A percentile compares a stretch with the other conserved stretches of the same genome.
These are phyloP conservation scores for Psococerastis gibbosa DNA, from an alignment of 2,888 invertebrate species.

Conservation along the genomic window DNA sequence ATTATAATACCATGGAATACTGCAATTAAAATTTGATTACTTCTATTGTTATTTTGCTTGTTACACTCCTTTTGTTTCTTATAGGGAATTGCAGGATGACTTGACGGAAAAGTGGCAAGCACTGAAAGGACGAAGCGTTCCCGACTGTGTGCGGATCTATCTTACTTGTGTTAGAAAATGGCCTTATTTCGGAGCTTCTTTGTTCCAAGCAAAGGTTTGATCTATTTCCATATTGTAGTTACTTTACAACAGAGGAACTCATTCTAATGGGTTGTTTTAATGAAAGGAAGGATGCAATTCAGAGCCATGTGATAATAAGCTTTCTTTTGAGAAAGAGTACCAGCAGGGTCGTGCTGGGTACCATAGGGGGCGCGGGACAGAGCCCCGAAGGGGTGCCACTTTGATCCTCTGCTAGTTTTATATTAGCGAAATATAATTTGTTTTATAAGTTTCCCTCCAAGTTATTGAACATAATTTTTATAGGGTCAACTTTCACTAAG, in stretches of 20 bases:
- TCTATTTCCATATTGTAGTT: constrained; percentile 9
- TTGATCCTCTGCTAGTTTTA: too few species aligned
- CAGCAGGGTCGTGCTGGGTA: too few species aligned
- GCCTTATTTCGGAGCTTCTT: constrained; percentile 85
- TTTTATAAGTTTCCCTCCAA: too few species aligned
- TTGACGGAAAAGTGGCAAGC: constrained; percentile 74
- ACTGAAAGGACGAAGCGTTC: constrained; percentile 61
- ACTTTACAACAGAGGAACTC: background rate
- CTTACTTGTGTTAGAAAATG: constrained; percentile 88
- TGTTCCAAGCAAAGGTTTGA: constrained; percentile 72
- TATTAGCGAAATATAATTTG: too few species aligned
- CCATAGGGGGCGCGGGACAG: too few species aligned
- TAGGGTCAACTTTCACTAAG: too few species aligned
- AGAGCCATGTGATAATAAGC: too few species aligned
- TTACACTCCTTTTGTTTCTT: constrained; percentile 17
- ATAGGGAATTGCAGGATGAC: constrained; percentile 54
- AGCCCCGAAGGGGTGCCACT: too few species aligned
- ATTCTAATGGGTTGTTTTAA: constrained; percentile 2
- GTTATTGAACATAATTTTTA: too few species aligned
- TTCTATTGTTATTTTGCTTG: too few species aligned
- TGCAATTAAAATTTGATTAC: too few species aligned
- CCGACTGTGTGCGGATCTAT: constrained; percentile 88
- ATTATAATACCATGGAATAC: too few species aligned
- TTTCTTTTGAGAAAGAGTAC: background rate
- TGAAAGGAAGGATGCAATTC: background rate